Conservation (phyloP, 2,888 invertebrate genomes). For the Netelia melanura region DNA sequence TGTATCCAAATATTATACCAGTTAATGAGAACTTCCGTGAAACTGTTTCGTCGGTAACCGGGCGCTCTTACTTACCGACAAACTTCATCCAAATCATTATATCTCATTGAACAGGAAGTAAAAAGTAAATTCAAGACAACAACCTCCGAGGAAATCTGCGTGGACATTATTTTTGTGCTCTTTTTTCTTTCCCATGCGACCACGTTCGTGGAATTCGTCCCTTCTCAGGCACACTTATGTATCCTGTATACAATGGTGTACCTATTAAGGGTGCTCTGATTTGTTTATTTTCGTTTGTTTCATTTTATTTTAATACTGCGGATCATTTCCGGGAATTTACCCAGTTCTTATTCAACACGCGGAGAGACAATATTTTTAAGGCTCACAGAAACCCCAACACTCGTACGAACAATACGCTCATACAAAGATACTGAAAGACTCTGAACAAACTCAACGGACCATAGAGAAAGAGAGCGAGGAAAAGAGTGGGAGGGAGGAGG, state of each 20-base stretch:
- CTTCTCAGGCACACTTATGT: constrained; percentile 16
- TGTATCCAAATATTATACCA: no score
- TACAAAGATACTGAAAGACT: constrained; percentile 24
- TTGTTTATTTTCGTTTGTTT: not conserved
- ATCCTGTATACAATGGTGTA: not conserved
- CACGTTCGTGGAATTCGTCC: constrained; percentile 5
- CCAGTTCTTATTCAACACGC: not conserved
- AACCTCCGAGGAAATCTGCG: no score
- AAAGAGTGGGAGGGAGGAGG: no score
- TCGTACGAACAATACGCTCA: not conserved
- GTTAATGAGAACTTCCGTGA: no score
- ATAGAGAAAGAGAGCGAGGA: not conserved
- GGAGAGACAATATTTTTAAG: constrained; percentile 26
- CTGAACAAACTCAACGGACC: constrained; percentile 21
- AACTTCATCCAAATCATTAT: no score
- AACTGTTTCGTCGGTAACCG: no score
- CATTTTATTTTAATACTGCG: not conserved
- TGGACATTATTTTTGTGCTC: not conserved
- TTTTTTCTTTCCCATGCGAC: not conserved
- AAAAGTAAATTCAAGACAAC: no score
- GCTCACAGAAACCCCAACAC: constrained; percentile 11
- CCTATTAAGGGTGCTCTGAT: not conserved
- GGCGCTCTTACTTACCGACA: no score
- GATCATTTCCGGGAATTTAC: constrained; percentile 23
- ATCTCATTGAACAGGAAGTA: no score